Evolutionary conservation across 2,113 vertebrate species (phyloP), one percentile per base, ranked within the genome.

Genomic region (Sphaerodactylus townsendi): DNA sequence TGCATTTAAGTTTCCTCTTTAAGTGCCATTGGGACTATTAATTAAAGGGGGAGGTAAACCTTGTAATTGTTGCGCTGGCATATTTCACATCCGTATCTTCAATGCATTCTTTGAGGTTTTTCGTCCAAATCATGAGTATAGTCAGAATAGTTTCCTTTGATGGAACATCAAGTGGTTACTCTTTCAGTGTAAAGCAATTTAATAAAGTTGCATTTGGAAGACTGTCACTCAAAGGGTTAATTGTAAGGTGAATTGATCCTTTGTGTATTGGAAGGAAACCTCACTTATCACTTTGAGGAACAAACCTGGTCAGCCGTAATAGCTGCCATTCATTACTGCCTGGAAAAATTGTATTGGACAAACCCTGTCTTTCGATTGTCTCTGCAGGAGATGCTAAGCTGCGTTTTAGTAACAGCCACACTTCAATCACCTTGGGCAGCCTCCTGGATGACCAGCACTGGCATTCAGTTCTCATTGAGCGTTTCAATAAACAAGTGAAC

Each of bases 381-480:
- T 93, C 7, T 93, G 39, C 85, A 99, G 98, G 98, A 84, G 98
- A 98, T 93, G 97, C 94, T 95, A 96, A 97, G 89, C 91, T 94
- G 23, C 96, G 96, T 85, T 96, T 97, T 90, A 96, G 96, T 85
- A 96, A 92, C 85, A 95, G 95, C 3, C 96, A 95, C 4, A 96
- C 96, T 0, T 96, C 97, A 0, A 94, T 97, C 81, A 97, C 96
- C 4, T 94, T 99, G 92, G 98, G 99, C 88, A 99, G 98, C 80
- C 97, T 99, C 82, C 94, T 99, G 85, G 99, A 99, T 59, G 99
- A 99, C 91, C 98, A 98, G 88, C 98, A 98, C 83, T 99, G 99
- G 99, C 99, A 99, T 87, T 97, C 97, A 0, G 98, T 99, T 68
- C 97, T 98, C 72, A 96, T 99, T 0, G 99, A 99, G 87, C 97